Evolutionary conservation across 2,888 invertebrate genomes (phyloP).

Genomic region (Metallyticus violacea): DNA sequence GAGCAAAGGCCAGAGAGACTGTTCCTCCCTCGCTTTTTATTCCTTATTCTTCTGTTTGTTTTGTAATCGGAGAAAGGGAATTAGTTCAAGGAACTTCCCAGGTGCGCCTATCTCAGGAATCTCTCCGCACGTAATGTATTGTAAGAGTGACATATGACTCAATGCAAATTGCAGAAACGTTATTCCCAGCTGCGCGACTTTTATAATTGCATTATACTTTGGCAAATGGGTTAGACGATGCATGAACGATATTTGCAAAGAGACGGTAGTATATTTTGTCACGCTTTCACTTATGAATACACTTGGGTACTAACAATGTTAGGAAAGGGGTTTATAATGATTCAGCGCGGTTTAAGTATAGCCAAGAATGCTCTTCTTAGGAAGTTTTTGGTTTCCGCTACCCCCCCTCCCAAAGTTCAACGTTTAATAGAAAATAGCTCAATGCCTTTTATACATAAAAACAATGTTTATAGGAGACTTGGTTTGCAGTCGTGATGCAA

Average conservation of each 20-base stretch:
- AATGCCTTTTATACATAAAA: no score
- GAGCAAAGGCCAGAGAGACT: no score
- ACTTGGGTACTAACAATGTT: no score
- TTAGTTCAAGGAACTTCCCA: conserved; percentile 14
- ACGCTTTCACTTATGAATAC: no score
- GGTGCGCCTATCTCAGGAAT: background rate
- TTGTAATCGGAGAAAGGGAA: conserved; percentile 9
- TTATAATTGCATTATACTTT: background rate
- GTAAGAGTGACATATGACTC: background rate
- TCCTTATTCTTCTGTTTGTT: background rate
- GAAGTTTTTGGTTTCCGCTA: no score
- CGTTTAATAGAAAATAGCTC: no score
- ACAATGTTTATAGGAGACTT: no score
- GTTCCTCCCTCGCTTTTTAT: background rate
- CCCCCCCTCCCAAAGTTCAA: no score
- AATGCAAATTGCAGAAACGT: background rate
- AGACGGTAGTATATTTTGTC: background rate
- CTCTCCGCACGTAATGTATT: background rate
- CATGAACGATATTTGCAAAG: background rate
- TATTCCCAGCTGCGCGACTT: background rate
- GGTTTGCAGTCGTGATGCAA: no score
- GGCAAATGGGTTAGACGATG: background rate
- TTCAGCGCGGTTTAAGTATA: no score
- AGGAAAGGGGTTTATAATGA: no score
- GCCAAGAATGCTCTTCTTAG: no score